Base-by-base conservation (phyloP, 2,797 vertebrate species). In the Onychomys leucogaster region DNA sequence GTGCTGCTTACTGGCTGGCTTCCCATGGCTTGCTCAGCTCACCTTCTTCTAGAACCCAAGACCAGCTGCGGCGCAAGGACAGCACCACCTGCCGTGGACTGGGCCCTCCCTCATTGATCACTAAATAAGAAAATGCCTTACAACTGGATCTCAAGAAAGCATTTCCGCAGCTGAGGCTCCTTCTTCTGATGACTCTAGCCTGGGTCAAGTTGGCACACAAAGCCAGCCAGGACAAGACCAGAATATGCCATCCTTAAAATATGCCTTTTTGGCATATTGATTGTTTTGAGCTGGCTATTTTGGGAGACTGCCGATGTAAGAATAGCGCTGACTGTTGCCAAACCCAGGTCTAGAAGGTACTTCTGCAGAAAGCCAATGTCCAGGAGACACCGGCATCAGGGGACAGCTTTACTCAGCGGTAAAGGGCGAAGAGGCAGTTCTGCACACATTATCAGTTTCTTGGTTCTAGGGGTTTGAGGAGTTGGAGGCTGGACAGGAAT, bases 251-350 rank as follows among this genome's bases (percentile, higher is more conserved):
- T 23, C 49, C 41, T 34, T 69, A 8, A 82, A 93, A 82, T 76
- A 61, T 52, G 83, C 46, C 41, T 91, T 25, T 29, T 90, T 80
- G 12, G 73, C 9, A 34, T n/a, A 55, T 34, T 78, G 59, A 55
- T 77, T 63, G 29, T 93, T 52, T 46, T 52, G 55, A 63, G 52
- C 19, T 89, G 17, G 78, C 19, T 59, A 84, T 85, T 93, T 46
- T 81, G 75, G 88, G 92, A 96, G 67, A 82, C 19, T 87, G 34
- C 49, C 43, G 46, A 65, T 57, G 21, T 52, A 91, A 67, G 76
- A 76, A 29, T 23, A 87, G n/a, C 34, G 65, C 41, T 37, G 59
- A 57, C 43, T 16, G 2, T 76, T 76, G 27, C 55, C 67, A 57
- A 88, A 57, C 49, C 41, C 16, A 25, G 27, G 41, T 61, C 87